Conservation (phyloP, 1,140 invertebrate species). For the Drosophila mauritiana region DNA sequence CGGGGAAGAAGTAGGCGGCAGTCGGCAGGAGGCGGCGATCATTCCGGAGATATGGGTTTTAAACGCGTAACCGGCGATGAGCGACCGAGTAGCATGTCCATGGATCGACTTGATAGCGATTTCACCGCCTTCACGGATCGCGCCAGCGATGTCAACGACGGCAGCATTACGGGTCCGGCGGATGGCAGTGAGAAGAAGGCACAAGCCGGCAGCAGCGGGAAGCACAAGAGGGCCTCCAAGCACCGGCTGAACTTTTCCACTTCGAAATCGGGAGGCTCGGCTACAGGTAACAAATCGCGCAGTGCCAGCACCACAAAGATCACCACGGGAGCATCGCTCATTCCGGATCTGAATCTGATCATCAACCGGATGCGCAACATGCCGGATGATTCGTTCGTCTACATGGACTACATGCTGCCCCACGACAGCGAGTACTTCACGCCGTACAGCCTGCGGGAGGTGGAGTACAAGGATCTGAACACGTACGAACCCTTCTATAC, state of each 20-base stretch:
- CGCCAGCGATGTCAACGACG: background rate
- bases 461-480: constrained; percentile 87
- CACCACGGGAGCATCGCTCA: constrained; percentile 74
- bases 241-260: constrained; percentile 9
- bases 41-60: too few relatives aligned
- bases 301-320: constrained; percentile 31
- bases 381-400: constrained; percentile 87
- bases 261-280: background rate
- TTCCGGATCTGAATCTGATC: constrained; percentile 72
- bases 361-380: constrained; percentile 61
- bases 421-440: constrained; percentile 89
- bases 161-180: background rate
- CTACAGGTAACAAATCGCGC: background rate
- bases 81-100: background rate
- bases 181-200: background rate
- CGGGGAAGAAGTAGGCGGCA: background rate
- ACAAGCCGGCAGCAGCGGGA: background rate
- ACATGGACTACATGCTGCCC: constrained; percentile 89
- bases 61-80: background rate
- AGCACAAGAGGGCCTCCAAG: background rate
- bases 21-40: background rate
- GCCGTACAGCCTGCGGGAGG: constrained; percentile 88
- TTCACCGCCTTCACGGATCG: background rate
- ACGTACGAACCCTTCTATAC: constrained; percentile 88
- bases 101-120: constrained; percentile 12